Base-by-base conservation (phyloP, 2,888 invertebrate genomes). In the Chromoteleia sp. region DNA sequence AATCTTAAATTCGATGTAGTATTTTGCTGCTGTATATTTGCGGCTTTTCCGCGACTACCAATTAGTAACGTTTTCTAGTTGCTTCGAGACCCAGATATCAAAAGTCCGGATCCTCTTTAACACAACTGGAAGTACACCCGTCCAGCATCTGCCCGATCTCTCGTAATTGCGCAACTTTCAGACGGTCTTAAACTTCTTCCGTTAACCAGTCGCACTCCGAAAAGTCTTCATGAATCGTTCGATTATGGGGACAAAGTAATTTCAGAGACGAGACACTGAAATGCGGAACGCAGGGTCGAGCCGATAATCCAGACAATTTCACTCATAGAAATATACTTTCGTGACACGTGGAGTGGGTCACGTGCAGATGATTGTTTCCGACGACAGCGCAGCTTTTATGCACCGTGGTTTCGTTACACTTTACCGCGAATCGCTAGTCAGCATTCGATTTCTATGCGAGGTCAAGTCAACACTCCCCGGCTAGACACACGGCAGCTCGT, bases 371-470 rank as follows among this genome's bases (percentile, higher is more conserved):
- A 39, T 75, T 15, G 25, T 74, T 61, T 52, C 21, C 39, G 29
- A 63, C 70, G 56, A 43, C 41, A 77, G 45, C 33, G 70, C 71
- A 56, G 61, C 79, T 83, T 84, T 83, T 74, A 81, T 84, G 77
- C 82, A 63, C 70, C 67, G 52, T 74, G 67, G 68, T 50, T 65
- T 68, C 68, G 54, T 43, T 36, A 30, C 68, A 73, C 58, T 82
- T 74, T 54, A 41, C 56, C 45, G 29, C 54, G 41, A 61, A 61
- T 21, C 56, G 14, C 56, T 80, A 25, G 74, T 63, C 75, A 71
- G 83, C 79, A 84, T 86, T 86, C 84, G 83, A 85, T 86, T 85
- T 84, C 82, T 81, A 84, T 83, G 77, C 84, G 56, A 61, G 45
- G 67, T 67, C 59, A 67, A 67, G 78, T 59, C 82, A 82, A 84